Percentiles rank a stretch among this genome's conserved stretches.
These are phyloP conservation scores for Eudorcas thomsonii DNA, from an alignment of 2,113 vertebrate genomes.

Conservation along the genomic window DNA sequence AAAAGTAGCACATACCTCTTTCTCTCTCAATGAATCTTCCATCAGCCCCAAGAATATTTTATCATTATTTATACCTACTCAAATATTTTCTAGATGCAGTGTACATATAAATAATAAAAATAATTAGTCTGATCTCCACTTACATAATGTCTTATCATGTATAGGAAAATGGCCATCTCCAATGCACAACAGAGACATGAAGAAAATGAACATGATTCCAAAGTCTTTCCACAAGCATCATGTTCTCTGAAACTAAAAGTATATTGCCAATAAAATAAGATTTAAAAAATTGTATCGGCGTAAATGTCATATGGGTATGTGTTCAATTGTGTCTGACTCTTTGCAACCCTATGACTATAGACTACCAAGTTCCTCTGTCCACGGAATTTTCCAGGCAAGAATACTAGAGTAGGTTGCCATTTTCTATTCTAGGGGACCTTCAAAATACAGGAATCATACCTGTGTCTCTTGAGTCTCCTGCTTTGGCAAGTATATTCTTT, in stretches of 20 bases:
- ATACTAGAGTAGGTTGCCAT: background rate
- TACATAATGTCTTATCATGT: background rate
- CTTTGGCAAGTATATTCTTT: background rate
- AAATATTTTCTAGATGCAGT: background rate
- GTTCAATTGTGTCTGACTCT: background rate
- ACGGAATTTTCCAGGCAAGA: background rate
- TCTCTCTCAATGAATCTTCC: background rate
- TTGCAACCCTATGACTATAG: background rate
- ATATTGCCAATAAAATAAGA: background rate
- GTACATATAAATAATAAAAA: background rate
- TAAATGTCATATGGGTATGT: background rate
- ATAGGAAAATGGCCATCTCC: background rate
- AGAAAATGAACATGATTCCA: background rate
- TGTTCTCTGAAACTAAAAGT: background rate
- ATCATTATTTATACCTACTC: background rate
- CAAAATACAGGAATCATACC: background rate
- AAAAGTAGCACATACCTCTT: background rate
- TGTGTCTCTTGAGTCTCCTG: background rate
- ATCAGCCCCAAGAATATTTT: background rate
- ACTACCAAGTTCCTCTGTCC: background rate
- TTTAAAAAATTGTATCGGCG: background rate
- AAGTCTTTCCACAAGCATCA: background rate
- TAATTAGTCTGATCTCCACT: background rate
- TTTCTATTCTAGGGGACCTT: background rate
- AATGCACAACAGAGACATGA: background rate